These are phyloP conservation scores for Entomobrya multifasciata DNA, from an alignment of 2,888 invertebrate genomes.

Conservation along the genomic window DNA sequence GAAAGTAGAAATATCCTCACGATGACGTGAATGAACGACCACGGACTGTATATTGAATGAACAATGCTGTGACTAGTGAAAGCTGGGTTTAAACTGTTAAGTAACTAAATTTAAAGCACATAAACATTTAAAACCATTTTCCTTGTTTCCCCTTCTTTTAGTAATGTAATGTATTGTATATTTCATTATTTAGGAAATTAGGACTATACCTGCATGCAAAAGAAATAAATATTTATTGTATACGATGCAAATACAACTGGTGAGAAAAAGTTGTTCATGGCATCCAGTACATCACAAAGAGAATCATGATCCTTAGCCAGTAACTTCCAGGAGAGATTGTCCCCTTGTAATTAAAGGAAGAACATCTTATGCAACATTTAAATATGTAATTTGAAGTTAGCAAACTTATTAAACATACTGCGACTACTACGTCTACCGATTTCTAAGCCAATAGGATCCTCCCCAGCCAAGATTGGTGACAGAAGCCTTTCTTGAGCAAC, in stretches of 20 bases:
- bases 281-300: slow-evolving; percentile 27
- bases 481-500: not conserved
- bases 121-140: too few relatives aligned
- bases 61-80: slow-evolving; percentile 23
- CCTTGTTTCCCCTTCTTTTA: too few relatives aligned
- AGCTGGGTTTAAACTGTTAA: slow-evolving; percentile 23
- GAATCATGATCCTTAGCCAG: slow-evolving; percentile 46
- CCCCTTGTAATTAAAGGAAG: not conserved
- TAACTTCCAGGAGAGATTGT: slow-evolving; percentile 54
- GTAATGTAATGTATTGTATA: not conserved
- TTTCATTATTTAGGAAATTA: not conserved
- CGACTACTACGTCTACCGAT: too few relatives aligned
- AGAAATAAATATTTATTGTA: slow-evolving; percentile 42
- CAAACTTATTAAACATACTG: too few relatives aligned
- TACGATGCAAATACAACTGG: slow-evolving; percentile 42
- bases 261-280: slow-evolving; percentile 47
- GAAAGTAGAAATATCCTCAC: slow-evolving; percentile 52
- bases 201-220: slow-evolving; percentile 55
- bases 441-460: too few relatives aligned
- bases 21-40: slow-evolving; percentile 67
- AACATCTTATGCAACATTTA: too few relatives aligned
- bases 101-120: not conserved
- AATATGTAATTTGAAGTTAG: not conserved
- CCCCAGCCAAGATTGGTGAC: too few relatives aligned
- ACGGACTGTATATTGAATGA: slow-evolving; percentile 55